Conservation (phyloP, 2,113 vertebrate genomes). For the Pyxicephalus adspersus region DNA sequence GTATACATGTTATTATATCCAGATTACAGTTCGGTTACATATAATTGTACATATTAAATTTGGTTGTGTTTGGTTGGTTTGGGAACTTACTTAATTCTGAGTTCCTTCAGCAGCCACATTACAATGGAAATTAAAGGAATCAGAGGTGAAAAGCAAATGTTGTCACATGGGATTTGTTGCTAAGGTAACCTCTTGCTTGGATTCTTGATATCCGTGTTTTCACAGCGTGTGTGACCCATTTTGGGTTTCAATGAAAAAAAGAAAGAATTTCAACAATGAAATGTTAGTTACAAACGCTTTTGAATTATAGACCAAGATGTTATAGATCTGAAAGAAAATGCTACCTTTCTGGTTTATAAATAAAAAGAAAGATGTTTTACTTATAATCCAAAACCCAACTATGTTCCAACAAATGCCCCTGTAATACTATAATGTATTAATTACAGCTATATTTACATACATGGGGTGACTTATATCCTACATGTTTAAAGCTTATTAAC, state of each 20-base stretch:
- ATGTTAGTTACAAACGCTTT: slow-evolving; percentile 6
- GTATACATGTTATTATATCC: too few species aligned
- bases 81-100: background rate
- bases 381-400: too few species aligned
- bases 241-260: slow-evolving; percentile 8
- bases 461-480: too few species aligned
- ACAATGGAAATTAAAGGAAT: slow-evolving; percentile 30
- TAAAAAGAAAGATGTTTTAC: too few species aligned
- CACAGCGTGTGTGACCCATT: slow-evolving; percentile 30
- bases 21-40: too few species aligned
- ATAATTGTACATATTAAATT: background rate
- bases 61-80: background rate
- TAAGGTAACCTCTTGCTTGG: slow-evolving; percentile 42
- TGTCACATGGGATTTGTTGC: slow-evolving; percentile 44
- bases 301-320: background rate
- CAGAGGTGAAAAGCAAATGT: slow-evolving; percentile 18
- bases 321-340: too few species aligned
- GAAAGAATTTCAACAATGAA: slow-evolving; percentile 8
- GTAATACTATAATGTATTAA: too few species aligned
- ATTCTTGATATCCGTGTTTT: slow-evolving; percentile 36
- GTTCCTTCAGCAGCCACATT: background rate
- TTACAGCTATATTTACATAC: too few species aligned
- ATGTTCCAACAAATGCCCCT: too few species aligned
- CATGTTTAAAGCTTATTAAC: too few species aligned
- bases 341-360: too few species aligned